Evolutionary conservation across 2,113 vertebrate genomes (phyloP).

Genomic region (Caranx ignobilis): DNA sequence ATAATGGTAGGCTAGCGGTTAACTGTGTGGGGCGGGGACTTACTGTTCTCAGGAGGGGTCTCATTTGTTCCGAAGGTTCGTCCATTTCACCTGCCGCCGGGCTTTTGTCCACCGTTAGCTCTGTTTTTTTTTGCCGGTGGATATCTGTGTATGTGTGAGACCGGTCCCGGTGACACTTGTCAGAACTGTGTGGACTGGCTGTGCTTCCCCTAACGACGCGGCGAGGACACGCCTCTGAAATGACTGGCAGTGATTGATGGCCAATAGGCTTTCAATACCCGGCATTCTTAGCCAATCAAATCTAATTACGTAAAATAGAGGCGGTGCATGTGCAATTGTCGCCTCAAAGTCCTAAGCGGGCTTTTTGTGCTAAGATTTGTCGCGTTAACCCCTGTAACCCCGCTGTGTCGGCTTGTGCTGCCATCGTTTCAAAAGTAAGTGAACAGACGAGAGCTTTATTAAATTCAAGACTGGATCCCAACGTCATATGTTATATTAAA

Average conservation of each 20-base stretch:
- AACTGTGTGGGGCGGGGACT: constrained; percentile 51
- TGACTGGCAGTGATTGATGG: constrained; percentile 45
- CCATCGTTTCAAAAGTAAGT: neutral
- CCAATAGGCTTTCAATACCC: constrained; percentile 44
- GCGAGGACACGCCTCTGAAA: constrained; percentile 44
- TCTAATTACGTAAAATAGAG: neutral
- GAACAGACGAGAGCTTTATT: neutral
- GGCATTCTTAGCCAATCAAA: constrained; percentile 51
- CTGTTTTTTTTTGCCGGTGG: constrained; percentile 18
- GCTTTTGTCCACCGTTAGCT: constrained; percentile 1
- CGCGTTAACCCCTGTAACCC: neutral
- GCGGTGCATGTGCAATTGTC: constrained; percentile 28
- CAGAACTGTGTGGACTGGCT: constrained; percentile 23
- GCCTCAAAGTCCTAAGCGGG: constrained; percentile 32
- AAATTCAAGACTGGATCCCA: neutral
- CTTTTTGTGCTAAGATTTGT: constrained; percentile 38
- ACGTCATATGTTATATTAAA: neutral
- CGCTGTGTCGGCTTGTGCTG: neutral
- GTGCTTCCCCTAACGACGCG: constrained; percentile 29
- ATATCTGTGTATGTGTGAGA: neutral
- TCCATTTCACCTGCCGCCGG: constrained; percentile 67
- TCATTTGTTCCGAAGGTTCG: constrained; percentile 73
- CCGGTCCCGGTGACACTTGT: constrained; percentile 53
- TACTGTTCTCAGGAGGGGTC: constrained; percentile 77
- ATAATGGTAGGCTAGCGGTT: neutral